Conservation (phyloP, 2,113 vertebrate genomes). For the Nestor notabilis region DNA sequence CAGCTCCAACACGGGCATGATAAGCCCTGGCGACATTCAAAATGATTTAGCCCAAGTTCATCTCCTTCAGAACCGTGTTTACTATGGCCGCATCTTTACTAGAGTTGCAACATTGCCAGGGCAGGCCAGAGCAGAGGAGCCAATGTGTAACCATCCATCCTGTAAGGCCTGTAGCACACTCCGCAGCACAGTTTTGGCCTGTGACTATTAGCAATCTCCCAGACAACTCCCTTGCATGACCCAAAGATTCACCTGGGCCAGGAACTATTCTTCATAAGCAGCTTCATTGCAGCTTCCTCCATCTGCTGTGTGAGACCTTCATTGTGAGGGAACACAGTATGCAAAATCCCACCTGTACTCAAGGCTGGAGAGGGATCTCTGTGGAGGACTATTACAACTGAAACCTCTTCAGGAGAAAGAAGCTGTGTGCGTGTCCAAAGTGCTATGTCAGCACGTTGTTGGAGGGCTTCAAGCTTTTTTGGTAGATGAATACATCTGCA, state of each 20-base stretch:
- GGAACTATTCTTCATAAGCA: background rate
- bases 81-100: background rate
- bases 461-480: background rate
- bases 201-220: background rate
- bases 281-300: background rate
- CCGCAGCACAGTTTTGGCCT: background rate
- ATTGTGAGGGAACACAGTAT: background rate
- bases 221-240: background rate
- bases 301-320: background rate
- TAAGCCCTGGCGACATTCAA: background rate
- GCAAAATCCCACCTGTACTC: background rate
- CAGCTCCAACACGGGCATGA: background rate
- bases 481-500: background rate
- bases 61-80: background rate
- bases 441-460: background rate
- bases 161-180: background rate
- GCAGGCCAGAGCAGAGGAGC: background rate
- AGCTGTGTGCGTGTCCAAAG: fast-evolving
- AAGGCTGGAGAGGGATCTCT: background rate
- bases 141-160: background rate
- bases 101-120: fast-evolving
- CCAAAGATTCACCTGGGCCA: background rate
- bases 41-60: background rate
- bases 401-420: background rate
- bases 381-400: no score